These are phyloP conservation scores for Centropus unirufus DNA, from an alignment of 2,113 vertebrate species.

Conservation along the genomic window DNA sequence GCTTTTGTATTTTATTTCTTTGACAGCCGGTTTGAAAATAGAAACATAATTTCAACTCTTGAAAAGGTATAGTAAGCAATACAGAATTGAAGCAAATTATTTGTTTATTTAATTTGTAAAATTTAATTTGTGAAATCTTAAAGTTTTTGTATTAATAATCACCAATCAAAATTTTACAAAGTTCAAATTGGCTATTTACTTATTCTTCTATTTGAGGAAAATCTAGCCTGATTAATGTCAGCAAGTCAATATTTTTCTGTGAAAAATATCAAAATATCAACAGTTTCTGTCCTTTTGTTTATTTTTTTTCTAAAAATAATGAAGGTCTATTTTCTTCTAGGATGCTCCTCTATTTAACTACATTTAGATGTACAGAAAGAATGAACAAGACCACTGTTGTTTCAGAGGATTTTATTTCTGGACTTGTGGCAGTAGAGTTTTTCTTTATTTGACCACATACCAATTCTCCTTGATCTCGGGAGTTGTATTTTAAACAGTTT, in stretches of 20 bases:
- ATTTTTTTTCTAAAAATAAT: neutral
- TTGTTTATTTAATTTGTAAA: neutral
- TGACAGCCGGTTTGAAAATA: neutral
- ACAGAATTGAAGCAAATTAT: neutral
- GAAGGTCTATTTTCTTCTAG: neutral
- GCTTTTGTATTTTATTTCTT: neutral
- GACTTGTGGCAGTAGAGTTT: neutral
- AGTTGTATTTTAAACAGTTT: neutral
- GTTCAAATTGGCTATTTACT: neutral
- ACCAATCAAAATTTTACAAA: neutral
- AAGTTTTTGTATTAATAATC: neutral
- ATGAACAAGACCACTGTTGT: neutral
- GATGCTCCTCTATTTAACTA: neutral
- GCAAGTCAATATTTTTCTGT: neutral
- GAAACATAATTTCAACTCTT: neutral
- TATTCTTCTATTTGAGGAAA: neutral
- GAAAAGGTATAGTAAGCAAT: neutral
- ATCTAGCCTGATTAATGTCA: neutral
- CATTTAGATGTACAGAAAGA: neutral
- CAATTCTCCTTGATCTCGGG: neutral
- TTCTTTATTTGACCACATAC: neutral
- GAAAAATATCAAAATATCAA: neutral
- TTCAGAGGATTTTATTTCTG: neutral
- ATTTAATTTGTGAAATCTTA: neutral
- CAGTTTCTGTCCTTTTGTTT: neutral